These are phyloP conservation scores for Cinclus cinclus DNA, from an alignment of 2,113 vertebrate genomes.

Conservation along the genomic window DNA sequence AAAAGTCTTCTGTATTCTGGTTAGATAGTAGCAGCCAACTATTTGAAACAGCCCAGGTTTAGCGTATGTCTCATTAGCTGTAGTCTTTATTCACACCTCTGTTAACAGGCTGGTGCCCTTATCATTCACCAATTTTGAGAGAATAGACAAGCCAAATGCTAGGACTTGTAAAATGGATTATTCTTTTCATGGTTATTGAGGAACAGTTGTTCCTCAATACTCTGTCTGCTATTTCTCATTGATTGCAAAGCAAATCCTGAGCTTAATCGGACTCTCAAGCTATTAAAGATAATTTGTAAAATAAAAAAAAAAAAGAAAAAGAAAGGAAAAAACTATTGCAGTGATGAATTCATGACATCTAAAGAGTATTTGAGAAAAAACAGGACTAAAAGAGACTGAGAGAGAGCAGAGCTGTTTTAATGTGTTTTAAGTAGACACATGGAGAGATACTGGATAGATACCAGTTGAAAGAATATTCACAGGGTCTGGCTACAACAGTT, in stretches of 20 bases:
- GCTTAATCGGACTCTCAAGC: not conserved
- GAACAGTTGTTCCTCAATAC: slow-evolving; percentile 5
- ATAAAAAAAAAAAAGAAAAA: not conserved
- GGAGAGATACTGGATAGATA: not conserved
- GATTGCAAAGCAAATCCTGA: slow-evolving; percentile 16
- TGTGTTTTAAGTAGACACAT: not conserved
- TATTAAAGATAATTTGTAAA: not conserved
- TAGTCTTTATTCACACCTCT: not conserved
- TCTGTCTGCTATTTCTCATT: slow-evolving; percentile 1
- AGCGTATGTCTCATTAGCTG: not conserved
- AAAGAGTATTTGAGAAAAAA: not conserved
- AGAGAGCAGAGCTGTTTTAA: not conserved
- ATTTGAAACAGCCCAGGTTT: not conserved
- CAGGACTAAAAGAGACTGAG: not conserved
- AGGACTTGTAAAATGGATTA: slow-evolving; percentile 17
- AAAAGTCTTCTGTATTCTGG: not conserved
- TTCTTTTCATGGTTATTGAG: slow-evolving; percentile 6
- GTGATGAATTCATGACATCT: not conserved
- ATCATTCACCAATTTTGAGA: not conserved
- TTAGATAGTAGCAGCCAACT: not conserved
- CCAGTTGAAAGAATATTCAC: not conserved
- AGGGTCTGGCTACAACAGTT: not conserved
- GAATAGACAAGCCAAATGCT: not conserved
- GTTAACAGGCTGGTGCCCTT: not conserved
- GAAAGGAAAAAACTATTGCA: not conserved